Conservation (phyloP, 2,113 vertebrate genomes). For the Scopus umbretta region DNA sequence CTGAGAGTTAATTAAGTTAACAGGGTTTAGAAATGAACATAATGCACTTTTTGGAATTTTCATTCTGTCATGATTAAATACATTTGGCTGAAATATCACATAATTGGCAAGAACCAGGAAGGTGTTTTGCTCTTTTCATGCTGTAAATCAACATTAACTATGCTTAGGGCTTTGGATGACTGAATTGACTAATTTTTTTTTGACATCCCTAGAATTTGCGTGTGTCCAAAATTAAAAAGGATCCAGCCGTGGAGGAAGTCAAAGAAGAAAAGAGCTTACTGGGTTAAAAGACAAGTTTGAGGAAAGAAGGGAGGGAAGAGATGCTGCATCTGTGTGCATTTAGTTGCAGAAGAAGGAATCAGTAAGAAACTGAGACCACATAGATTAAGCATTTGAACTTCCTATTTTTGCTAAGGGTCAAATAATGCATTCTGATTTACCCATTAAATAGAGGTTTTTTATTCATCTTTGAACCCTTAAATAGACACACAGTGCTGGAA, state of each 20-base stretch:
- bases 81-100: not conserved
- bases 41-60: conserved; percentile 3
- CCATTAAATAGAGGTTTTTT: not conserved
- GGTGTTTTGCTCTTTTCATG: conserved; percentile 24
- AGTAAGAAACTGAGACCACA: not conserved
- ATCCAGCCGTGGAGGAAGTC: not conserved
- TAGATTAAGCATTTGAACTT: not conserved
- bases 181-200: not conserved
- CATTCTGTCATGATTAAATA: conserved; percentile 4
- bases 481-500: not conserved
- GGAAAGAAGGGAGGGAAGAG: not conserved
- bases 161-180: not conserved
- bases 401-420: not conserved
- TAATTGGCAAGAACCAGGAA: conserved; percentile 11
- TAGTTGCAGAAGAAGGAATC: not conserved
- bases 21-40: conserved; percentile 24
- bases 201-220: not conserved
- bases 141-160: not conserved
- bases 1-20: conserved; percentile 36
- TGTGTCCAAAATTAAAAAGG: not conserved
- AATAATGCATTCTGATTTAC: not conserved
- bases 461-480: not conserved
- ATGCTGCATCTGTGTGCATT: not conserved
- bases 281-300: not conserved
- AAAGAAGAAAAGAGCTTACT: not conserved